These are phyloP conservation scores for Athripsodes cinereus DNA, from an alignment of 2,888 invertebrate genomes.

Conservation along the genomic window DNA sequence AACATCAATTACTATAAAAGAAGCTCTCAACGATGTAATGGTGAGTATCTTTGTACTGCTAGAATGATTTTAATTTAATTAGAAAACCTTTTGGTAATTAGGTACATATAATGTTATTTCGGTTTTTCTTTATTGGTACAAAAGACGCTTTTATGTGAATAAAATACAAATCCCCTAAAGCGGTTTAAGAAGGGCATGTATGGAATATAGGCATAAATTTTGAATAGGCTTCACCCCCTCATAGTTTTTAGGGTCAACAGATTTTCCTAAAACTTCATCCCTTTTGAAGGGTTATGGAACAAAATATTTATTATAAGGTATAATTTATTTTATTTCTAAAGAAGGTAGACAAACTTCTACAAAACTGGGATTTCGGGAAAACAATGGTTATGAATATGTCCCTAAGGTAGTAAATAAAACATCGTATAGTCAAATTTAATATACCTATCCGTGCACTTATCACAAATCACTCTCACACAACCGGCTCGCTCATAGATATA, in stretches of 20 bases:
- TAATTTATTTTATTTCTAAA: slow-evolving; percentile 1
- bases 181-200: not conserved
- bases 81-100: no score
- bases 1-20: no score
- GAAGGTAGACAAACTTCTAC: not conserved
- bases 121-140: no score
- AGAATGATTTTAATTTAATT: no score
- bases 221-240: not conserved
- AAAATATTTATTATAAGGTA: slow-evolving; percentile 1
- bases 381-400: not conserved
- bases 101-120: no score
- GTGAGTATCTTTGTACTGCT: no score
- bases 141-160: no score
- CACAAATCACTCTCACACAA: not conserved
- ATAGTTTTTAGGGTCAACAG: not conserved
- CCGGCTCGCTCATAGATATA: no score
- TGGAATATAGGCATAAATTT: not conserved
- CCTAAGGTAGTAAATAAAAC: not conserved
- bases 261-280: slow-evolving; percentile 1
- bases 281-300: slow-evolving; percentile 1
- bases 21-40: no score
- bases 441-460: not conserved
- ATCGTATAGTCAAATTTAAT: not conserved
- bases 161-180: not conserved
- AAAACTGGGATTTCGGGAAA: not conserved